phyloP scores from a whole-genome alignment of 2,797 vertebrate species.

The Lepus oiostolus region DNA sequence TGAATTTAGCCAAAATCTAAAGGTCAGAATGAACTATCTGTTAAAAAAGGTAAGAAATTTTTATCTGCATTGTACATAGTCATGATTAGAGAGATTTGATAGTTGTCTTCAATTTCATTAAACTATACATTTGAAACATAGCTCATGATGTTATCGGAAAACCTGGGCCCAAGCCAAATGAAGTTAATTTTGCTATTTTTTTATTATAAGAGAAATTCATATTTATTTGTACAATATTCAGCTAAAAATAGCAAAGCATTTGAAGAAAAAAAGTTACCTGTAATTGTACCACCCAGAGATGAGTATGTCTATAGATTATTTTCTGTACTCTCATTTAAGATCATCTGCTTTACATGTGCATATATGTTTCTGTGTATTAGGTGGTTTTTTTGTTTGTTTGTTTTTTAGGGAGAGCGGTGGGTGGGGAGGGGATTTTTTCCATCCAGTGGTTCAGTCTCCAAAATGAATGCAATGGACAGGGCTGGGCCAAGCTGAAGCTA shows the following conservation, averaged over 20 bases:
- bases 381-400: no score
- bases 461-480: no score
- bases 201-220: neutral
- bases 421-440: no score
- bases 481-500: no score
- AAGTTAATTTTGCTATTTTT: conserved; percentile 55
- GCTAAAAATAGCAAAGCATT: conserved; percentile 17
- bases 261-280: neutral
- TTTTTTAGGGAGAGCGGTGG: no score
- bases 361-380: neutral
- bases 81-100: conserved; percentile 36
- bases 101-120: conserved; percentile 56
- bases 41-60: neutral
- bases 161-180: neutral
- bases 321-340: neutral
- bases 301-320: conserved; percentile 44
- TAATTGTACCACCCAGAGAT: neutral
- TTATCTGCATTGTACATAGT: neutral
- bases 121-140: neutral
- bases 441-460: no score
- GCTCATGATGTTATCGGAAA: conserved; percentile 42
- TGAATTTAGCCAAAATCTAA: conserved; percentile 53
- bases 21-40: conserved; percentile 48
- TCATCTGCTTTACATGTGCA: neutral
- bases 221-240: neutral